Evolutionary conservation across 2,113 vertebrate species (phyloP).

Genomic region (Puntigrus tetrazona): DNA sequence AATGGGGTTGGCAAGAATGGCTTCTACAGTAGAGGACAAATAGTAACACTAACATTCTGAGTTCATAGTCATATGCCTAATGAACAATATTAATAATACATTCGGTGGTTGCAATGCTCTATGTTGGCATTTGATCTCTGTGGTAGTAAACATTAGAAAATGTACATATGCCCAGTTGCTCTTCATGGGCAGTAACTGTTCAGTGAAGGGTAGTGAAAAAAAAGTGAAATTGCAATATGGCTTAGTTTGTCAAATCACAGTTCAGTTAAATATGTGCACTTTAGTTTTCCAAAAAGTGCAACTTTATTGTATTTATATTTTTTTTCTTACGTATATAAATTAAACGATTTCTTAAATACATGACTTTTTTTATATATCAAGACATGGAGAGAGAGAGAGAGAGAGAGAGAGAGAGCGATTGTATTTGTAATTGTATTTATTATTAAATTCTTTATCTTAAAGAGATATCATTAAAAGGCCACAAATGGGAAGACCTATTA

Average conservation of each 20-base stretch:
- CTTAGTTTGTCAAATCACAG: too few species aligned
- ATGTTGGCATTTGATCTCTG: background rate
- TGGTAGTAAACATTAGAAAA: background rate
- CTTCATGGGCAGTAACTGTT: background rate
- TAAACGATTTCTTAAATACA: too few species aligned
- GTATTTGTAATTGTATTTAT: too few species aligned
- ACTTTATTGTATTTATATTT: too few species aligned
- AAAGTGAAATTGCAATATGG: background rate
- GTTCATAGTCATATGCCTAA: too few species aligned
- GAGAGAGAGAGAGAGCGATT: too few species aligned
- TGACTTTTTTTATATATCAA: too few species aligned
- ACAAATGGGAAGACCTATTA: background rate
- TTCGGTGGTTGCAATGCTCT: background rate
- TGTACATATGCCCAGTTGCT: background rate
- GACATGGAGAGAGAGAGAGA: too few species aligned
- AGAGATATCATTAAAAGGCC: background rate
- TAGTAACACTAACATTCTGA: background rate
- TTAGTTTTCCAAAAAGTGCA: background rate
- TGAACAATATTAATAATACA: background rate
- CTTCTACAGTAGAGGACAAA: background rate
- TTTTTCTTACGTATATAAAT: too few species aligned
- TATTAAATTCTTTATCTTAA: too few species aligned
- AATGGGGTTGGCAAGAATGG: background rate
- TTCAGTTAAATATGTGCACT: background rate
- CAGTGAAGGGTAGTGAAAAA: background rate